These are phyloP conservation scores for Gymnosoma rotundatum DNA, from an alignment of 2,888 invertebrate species.

Conservation along the genomic window DNA sequence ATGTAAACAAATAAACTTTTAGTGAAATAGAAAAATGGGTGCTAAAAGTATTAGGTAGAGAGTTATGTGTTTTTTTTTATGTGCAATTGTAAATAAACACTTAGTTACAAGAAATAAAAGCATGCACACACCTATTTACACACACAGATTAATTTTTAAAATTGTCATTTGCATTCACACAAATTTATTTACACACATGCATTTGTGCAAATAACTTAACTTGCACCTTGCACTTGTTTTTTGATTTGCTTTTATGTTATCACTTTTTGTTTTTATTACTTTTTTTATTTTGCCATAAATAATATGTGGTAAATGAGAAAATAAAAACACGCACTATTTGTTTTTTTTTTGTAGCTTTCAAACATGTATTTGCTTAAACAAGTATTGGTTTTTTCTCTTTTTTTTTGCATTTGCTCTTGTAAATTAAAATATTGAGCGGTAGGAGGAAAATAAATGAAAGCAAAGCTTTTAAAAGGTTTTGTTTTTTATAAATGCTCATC, in stretches of 20 bases:
- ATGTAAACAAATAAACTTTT: background rate
- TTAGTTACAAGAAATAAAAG: background rate
- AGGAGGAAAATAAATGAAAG: constrained; percentile 40
- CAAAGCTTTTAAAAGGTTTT: constrained; percentile 28
- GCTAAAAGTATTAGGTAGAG: constrained; percentile 16
- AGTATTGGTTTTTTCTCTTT: background rate
- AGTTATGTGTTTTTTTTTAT: background rate
- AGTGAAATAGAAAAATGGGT: background rate
- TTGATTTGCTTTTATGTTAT: constrained; percentile 34
- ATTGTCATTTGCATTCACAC: background rate
- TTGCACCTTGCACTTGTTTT: constrained; percentile 68
- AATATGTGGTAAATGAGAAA: constrained; percentile 39
- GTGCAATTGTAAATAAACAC: constrained; percentile 12
- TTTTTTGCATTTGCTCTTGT: constrained; percentile 4
- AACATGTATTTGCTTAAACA: constrained; percentile 43
- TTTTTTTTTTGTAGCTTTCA: constrained; percentile 10
- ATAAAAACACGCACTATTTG: constrained; percentile 59
- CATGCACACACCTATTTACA: constrained; percentile 4
- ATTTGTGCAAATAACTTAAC: constrained; percentile 1
- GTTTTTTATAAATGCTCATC: background rate
- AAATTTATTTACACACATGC: background rate
- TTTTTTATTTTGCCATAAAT: constrained; percentile 39
- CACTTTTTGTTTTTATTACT: constrained; percentile 42
- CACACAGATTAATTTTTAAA: background rate
- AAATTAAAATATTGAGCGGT: background rate